Percentiles rank a stretch among this genome's conserved stretches.
These are phyloP conservation scores for Choristoneura rosaceana DNA, from an alignment of 2,888 invertebrate species.

Conservation along the genomic window DNA sequence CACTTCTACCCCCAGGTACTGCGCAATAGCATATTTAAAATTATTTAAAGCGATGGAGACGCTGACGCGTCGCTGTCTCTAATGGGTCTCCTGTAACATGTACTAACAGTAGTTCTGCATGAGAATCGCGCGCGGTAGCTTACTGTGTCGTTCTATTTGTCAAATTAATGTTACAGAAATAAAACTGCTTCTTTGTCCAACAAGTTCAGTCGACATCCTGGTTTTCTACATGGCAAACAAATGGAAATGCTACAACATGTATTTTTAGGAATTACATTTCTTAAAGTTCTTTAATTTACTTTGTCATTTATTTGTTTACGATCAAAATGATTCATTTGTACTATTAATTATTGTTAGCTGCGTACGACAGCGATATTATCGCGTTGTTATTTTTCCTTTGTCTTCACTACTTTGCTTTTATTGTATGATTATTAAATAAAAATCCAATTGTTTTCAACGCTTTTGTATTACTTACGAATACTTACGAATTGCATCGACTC, in stretches of 20 bases:
- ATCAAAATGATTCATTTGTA: constrained; percentile 31
- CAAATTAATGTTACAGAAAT: constrained; percentile 22
- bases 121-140: constrained; percentile 12
- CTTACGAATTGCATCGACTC: too few species aligned
- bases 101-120: constrained; percentile 24
- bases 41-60: constrained; percentile 21
- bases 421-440: constrained; percentile 43
- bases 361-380: constrained; percentile 32
- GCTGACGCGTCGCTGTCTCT: constrained; percentile 17
- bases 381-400: constrained; percentile 40
- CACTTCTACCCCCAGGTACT: constrained; percentile 33
- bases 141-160: constrained; percentile 22
- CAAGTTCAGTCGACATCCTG: not conserved
- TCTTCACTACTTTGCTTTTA: constrained; percentile 42
- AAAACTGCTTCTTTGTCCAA: not conserved
- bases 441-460: constrained; percentile 42
- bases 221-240: not conserved
- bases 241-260: not conserved
- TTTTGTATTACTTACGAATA: constrained; percentile 19
- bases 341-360: constrained; percentile 27
- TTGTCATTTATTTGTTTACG: constrained; percentile 18
- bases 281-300: constrained; percentile 5
- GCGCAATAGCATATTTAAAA: constrained; percentile 21
- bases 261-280: constrained; percentile 2
- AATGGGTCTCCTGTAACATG: constrained; percentile 24